These are phyloP conservation scores for Gastrophysa polygoni DNA, from an alignment of 2,888 invertebrate species.

Conservation along the genomic window DNA sequence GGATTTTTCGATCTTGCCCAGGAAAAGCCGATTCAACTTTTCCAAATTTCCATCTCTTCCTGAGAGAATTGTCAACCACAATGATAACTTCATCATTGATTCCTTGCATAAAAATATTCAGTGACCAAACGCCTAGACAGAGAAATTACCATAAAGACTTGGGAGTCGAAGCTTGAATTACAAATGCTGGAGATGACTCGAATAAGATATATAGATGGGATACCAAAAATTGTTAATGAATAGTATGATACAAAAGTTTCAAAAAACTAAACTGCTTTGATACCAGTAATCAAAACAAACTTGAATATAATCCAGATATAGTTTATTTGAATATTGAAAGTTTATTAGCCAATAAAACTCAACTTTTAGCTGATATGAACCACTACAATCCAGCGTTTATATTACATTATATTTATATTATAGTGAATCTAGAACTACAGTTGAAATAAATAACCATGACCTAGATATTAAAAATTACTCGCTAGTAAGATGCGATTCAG, in stretches of 20 bases:
- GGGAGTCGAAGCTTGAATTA: neutral
- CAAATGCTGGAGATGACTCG: neutral
- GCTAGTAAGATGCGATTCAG: neutral
- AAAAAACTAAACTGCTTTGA: neutral
- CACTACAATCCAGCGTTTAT: constrained; percentile 12
- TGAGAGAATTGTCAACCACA: no score
- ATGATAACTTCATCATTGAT: no score
- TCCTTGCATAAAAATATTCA: constrained; percentile 5
- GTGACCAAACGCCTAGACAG: constrained; percentile 5
- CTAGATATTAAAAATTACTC: constrained; percentile 7
- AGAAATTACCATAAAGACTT: neutral
- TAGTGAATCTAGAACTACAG: constrained; percentile 12
- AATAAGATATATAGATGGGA: constrained; percentile 4
- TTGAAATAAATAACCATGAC: constrained; percentile 1
- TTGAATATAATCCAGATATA: constrained; percentile 11
- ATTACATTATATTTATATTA: no score
- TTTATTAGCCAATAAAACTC: constrained; percentile 6
- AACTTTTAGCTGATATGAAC: constrained; percentile 11
- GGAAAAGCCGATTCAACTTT: no score
- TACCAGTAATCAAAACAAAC: neutral
- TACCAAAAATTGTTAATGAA: constrained; percentile 8
- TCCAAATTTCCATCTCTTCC: no score
- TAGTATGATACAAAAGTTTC: neutral
- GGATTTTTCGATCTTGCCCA: no score
- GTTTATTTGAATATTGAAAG: constrained; percentile 16